Evolutionary conservation across 2,888 invertebrate genomes (phyloP), one percentile per base, ranked within the genome.

Genomic region (Spicauda simplicius): DNA sequence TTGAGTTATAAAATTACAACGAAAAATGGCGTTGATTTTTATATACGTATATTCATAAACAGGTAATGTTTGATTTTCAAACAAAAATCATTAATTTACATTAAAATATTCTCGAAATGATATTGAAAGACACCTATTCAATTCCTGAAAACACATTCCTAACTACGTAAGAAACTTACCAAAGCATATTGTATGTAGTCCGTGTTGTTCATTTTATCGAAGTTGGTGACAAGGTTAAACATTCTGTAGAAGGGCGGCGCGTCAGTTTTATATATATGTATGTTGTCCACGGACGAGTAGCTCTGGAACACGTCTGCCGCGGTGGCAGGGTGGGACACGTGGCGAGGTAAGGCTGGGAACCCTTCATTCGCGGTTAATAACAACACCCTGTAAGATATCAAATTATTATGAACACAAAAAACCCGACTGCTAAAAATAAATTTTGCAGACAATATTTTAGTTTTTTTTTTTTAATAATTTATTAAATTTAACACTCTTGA

Each of bases 191-290:
- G 95, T 72, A 95, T 94, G 65, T 96, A 90, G 79, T 97, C 96
- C 2, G 93, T 89, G n/a, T 90, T 85, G 50, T 91, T 84, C 88
- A 96, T 95, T 76, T 96, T 95, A 18, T 95, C 94, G 63, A 97
- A 94, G 85, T 98, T 97, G 2, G 97, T 96, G 70, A 96, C 84
- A 11, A 97, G 89, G 68, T 95, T 94, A 83, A 96, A 95, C 80
- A 97, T 95, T 70, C 95, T 94, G 73, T 95, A 95, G 87, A 95
- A 96, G 73, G 94, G 85, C 20, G 72, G 86, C 56, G 77, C 77
- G 75, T 91, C 86, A 20, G 84, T 87, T 41, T 84, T 77, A 78
- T 91, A 90, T 72, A 93, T 83, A 10, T 87, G 76, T 0, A 90
- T 77, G 63, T 84, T 80, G 71, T 90, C 88, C 0, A 86, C 81